Base-by-base conservation (phyloP, 1,140 invertebrate genomes). In the Idris sp. region DNA sequence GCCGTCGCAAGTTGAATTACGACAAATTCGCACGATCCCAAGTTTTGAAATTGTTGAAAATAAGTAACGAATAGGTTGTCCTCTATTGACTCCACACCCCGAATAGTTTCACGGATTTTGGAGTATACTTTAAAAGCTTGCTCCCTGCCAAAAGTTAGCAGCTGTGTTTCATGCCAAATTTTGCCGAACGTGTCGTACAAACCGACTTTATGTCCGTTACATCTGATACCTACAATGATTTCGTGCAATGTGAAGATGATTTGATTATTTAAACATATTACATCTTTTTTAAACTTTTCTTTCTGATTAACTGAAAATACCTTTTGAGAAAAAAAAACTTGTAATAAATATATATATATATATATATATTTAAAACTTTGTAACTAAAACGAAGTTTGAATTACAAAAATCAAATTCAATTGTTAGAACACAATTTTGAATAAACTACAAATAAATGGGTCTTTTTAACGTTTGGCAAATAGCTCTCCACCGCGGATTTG, bases 101-200 rank as follows among this genome's bases (percentile, higher is more conserved):
- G 31, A 74, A 74, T 61, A 59, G 54, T 74, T 74, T 33, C 58
- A 31, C 44, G 26, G 51, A 15, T 67, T 74, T 48, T 10, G 25
- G n/a, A 16, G 36, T 56, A 58, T 58, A 62, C 58, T 75, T 69
- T 69, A 64, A 14, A 49, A 69, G 49, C 53, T 26, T 56, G 48
- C 26, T 43, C 33, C 25, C 46, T 58, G 72, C 64, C 58, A 75
- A 59, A 69, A 68, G 56, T 68, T 69, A 61, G 35, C 62, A 64
- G 56, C 43, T 69, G n/a, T n/a, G 72, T 58, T 51, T 31, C 72
- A 64, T 64, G 72, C 58, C 64, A 64, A 68, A 69, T 75, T 75
- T 69, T 44, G 30, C 25, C 22, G 44, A 58, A 69, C 64, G 51
- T 68, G 58, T 62, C 56, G 56, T 62, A 62, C 41, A 44, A 61